Evolutionary conservation across 2,113 vertebrate genomes (phyloP), one percentile per base, ranked within the genome.

Genomic region (Tetrao urogallus): DNA sequence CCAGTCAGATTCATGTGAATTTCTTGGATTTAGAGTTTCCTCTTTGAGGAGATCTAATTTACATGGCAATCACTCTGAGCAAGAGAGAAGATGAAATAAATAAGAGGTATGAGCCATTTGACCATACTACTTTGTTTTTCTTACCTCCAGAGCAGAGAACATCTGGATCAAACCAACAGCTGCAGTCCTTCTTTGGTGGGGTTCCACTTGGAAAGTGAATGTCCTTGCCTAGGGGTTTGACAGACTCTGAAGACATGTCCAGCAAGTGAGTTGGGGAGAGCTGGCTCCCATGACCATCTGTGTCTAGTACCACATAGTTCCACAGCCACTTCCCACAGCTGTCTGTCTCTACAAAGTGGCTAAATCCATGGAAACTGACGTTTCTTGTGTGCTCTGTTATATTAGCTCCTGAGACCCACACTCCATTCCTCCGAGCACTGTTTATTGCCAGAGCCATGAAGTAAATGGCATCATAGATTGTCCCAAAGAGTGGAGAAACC

Each of bases 401-500:
- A 45, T 95, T 98, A 11, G 96, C 88, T 32, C 98, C 99, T 0
- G 97, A 97, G 54, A 98, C 32, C 40, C 42, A 84, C 52, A 85
- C 72, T 28, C 98, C 98, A 11, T 92, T 97, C 91, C 70, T 98
- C 70, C 90, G 94, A 54, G 98, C 95, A 21, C 67, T 98, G 95
- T 98, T 96, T 79, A 99, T 97, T 74, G 98, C 97, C 50, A 98
- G 97, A 36, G 98, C 98, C 95, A 99, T 48, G 71, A 99, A 97
- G 91, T 99, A 98, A 77, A 99, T 84, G 28, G 98, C 97, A 74
- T 99, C 98, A 74, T 99, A 99, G 96, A 99, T 98, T 56, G 99
- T 99, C 65, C 99, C 99, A 97, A 99, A 99, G 25, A 99, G 97
- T 1, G 98, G 99, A 65, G 98, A 98, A 56, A 99, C 98, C 99